Evolutionary conservation across 92 coral and sea anemone genomes (phyloP).

Genomic region (Parazoanthus swiftii): DNA sequence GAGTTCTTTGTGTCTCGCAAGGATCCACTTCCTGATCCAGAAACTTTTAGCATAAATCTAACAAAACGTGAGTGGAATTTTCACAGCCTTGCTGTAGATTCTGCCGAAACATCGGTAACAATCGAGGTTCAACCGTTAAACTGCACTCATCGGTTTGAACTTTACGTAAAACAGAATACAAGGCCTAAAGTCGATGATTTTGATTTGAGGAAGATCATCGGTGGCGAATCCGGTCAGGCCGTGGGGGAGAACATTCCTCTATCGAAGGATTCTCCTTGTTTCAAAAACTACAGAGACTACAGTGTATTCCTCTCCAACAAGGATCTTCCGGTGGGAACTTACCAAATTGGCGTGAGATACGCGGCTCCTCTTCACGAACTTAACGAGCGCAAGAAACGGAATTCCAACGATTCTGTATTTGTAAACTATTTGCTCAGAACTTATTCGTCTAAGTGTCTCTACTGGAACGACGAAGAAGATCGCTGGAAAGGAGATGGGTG

Average conservation of each 20-base stretch:
- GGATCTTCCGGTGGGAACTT: slow-evolving; percentile 47
- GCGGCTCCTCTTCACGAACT: slow-evolving; percentile 1
- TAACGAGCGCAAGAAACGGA: neutral
- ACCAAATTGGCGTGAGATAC: slow-evolving; percentile 57
- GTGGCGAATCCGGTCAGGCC: neutral
- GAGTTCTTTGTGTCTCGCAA: slow-evolving; percentile 57
- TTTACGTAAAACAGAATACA: slow-evolving; percentile 38
- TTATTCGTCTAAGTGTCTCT: slow-evolving; percentile 76
- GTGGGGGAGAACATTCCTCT: neutral
- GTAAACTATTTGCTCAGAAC: slow-evolving; percentile 59
- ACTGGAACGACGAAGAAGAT: slow-evolving; percentile 66
- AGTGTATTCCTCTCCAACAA: slow-evolving; percentile 59
- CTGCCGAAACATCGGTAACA: slow-evolving; percentile 57
- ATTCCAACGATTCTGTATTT: slow-evolving; percentile 19
- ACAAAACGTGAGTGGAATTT: slow-evolving; percentile 46
- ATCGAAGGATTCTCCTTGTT: slow-evolving; percentile 43
- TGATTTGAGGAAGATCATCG: slow-evolving; percentile 48
- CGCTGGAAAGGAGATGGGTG: slow-evolving; percentile 81
- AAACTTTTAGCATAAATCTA: slow-evolving; percentile 35
- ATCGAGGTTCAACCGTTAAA: slow-evolving; percentile 59
- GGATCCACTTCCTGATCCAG: slow-evolving; percentile 44
- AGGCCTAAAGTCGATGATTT: slow-evolving; percentile 53
- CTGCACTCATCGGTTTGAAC: slow-evolving; percentile 48
- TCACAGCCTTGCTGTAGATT: slow-evolving; percentile 50
- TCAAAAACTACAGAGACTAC: slow-evolving; percentile 19